phyloP scores from a whole-genome alignment of 92 coral and sea anemone species.

The Anthopleura xanthogrammica region DNA sequence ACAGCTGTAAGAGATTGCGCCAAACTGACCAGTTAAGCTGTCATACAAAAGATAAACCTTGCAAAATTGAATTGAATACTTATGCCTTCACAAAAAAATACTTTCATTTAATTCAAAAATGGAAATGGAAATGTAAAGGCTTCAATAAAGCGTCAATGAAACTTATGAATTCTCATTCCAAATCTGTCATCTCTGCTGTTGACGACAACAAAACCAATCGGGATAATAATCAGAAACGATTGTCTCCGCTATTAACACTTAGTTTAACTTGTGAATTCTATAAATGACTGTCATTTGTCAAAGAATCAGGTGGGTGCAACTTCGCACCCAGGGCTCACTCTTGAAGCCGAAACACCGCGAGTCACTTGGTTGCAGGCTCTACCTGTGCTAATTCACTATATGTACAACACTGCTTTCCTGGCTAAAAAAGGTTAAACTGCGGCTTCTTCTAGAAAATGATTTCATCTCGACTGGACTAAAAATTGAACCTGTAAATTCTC shows the following conservation, averaged over 20 bases:
- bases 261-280: slow-evolving; percentile 7
- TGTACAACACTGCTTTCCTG: slow-evolving; percentile 12
- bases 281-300: background rate
- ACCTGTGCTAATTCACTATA: slow-evolving; percentile 8
- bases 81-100: slow-evolving; percentile 2
- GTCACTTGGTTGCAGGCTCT: background rate
- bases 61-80: background rate
- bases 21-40: background rate
- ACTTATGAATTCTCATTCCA: background rate
- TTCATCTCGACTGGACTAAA: slow-evolving; percentile 33
- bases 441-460: slow-evolving; percentile 24
- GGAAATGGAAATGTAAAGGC: background rate
- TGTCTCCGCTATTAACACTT: background rate
- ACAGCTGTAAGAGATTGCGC: background rate
- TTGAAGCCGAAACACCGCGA: background rate
- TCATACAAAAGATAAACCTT: background rate
- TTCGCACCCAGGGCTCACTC: background rate
- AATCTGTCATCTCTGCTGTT: background rate
- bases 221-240: background rate
- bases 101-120: background rate
- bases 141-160: slow-evolving; percentile 1
- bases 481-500: slow-evolving; percentile 27
- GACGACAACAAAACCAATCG: background rate
- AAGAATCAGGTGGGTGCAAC: slow-evolving; percentile 6
- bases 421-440: slow-evolving; percentile 24